These are phyloP conservation scores for Epinotia brunnichana DNA, from an alignment of 2,888 invertebrate genomes.

Conservation along the genomic window DNA sequence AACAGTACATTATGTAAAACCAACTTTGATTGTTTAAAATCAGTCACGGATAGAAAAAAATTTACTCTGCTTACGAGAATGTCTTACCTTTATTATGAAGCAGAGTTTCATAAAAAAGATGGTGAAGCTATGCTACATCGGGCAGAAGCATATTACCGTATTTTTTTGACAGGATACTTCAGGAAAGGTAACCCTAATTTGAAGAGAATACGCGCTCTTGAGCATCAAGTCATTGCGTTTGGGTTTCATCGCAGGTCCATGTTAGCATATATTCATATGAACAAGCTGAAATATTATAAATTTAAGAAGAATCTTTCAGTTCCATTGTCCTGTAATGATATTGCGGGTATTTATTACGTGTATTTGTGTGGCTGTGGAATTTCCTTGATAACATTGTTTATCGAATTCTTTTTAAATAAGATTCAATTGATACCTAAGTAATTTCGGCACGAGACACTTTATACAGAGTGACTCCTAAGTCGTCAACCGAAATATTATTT, in stretches of 20 bases:
- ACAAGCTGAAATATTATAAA: slow-evolving; percentile 35
- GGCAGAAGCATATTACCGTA: slow-evolving; percentile 2
- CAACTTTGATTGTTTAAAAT: slow-evolving; percentile 3
- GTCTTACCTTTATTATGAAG: slow-evolving; percentile 26
- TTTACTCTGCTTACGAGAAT: slow-evolving; percentile 27
- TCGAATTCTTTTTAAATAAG: slow-evolving; percentile 30
- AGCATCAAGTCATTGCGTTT: slow-evolving; percentile 30
- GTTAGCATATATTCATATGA: slow-evolving; percentile 24
- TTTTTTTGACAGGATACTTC: slow-evolving; percentile 35
- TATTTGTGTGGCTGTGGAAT: slow-evolving; percentile 37
- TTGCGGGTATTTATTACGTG: slow-evolving; percentile 40
- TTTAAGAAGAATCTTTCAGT: neutral
- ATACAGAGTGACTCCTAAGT: too few relatives aligned
- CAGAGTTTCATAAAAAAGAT: slow-evolving; percentile 19
- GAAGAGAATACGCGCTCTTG: slow-evolving; percentile 41
- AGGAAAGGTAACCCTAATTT: slow-evolving; percentile 45
- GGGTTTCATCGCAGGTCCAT: slow-evolving; percentile 33
- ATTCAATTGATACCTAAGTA: too few relatives aligned
- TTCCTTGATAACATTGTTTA: slow-evolving; percentile 32
- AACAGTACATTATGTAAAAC: slow-evolving; percentile 5
- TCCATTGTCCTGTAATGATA: slow-evolving; percentile 26
- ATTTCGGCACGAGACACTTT: too few relatives aligned
- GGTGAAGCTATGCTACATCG: slow-evolving; percentile 30
- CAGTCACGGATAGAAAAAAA: slow-evolving; percentile 22
- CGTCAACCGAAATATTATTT: too few relatives aligned